phyloP scores from a whole-genome alignment of 1,140 invertebrate species.

The Portunus trituberculatus region DNA sequence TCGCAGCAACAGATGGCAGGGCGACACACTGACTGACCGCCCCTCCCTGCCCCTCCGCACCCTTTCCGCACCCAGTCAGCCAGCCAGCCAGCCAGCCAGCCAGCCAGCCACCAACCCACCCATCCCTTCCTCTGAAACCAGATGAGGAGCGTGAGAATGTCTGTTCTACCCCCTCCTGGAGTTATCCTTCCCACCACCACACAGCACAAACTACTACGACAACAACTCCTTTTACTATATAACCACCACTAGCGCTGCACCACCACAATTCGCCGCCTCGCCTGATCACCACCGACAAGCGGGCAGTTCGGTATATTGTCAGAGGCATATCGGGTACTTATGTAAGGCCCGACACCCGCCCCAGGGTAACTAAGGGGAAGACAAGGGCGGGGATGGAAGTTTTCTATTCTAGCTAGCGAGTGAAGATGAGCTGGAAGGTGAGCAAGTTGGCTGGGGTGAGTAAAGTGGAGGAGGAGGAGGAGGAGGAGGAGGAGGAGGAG shows the following conservation, averaged over 20 bases:
- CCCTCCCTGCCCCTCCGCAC: background rate
- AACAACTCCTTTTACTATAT: background rate
- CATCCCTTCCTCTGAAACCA: background rate
- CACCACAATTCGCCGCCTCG: too few relatives aligned
- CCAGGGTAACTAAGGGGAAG: too few relatives aligned
- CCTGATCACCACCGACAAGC: too few relatives aligned
- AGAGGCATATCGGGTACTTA: too few relatives aligned
- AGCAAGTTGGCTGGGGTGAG: too few relatives aligned
- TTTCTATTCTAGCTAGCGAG: too few relatives aligned
- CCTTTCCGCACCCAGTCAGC: background rate
- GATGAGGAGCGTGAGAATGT: constrained; percentile 25
- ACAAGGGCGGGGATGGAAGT: too few relatives aligned
- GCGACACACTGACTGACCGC: background rate
- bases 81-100: background rate
- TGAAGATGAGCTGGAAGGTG: too few relatives aligned
- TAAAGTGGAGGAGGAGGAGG: background rate
- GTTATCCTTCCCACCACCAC: background rate
- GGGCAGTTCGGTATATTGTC: too few relatives aligned
- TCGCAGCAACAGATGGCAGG: background rate
- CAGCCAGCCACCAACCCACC: background rate
- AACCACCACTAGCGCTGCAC: too few relatives aligned
- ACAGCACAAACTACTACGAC: too few relatives aligned
- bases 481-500: background rate
- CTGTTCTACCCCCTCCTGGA: background rate
- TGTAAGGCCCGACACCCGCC: too few relatives aligned